These are phyloP conservation scores for Rhabdophis nuchalis DNA, from an alignment of 2,797 vertebrate genomes.

Conservation along the genomic window DNA sequence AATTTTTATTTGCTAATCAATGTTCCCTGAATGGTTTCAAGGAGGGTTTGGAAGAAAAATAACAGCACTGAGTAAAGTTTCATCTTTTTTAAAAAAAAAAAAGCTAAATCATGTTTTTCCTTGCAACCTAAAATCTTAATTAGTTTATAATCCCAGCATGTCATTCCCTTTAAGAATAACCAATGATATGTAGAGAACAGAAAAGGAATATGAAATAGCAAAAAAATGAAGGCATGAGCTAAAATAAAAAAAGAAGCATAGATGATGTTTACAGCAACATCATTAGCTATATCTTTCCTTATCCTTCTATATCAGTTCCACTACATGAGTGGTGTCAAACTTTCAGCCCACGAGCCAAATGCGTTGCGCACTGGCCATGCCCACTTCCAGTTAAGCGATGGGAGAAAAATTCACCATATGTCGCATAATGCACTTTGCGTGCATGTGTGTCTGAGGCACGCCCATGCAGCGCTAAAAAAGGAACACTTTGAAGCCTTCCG, in stretches of 20 bases:
- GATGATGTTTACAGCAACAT: not conserved
- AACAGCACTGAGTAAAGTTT: not conserved
- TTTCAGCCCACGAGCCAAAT: accelerated
- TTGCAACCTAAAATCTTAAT: not conserved
- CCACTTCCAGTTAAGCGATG: too few relatives aligned
- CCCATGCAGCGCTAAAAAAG: too few relatives aligned
- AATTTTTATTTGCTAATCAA: not conserved
- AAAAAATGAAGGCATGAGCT: not conserved
- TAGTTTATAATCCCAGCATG: not conserved
- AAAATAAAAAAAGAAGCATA: not conserved
- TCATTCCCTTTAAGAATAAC: not conserved
- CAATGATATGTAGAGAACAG: not conserved
- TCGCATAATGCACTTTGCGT: too few relatives aligned
- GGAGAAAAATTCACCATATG: too few relatives aligned
- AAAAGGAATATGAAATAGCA: not conserved
- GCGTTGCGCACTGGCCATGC: too few relatives aligned
- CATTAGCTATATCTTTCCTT: not conserved
- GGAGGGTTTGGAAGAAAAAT: not conserved
- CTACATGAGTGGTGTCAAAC: too few relatives aligned
- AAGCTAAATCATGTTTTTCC: not conserved
- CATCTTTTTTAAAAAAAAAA: not conserved
- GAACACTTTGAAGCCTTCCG: too few relatives aligned
- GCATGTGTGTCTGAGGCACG: too few relatives aligned
- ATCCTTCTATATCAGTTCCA: not conserved
- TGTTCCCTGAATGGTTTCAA: not conserved